These are phyloP conservation scores for Phalloptychus januarius DNA, from an alignment of 2,797 vertebrate species.

Conservation along the genomic window DNA sequence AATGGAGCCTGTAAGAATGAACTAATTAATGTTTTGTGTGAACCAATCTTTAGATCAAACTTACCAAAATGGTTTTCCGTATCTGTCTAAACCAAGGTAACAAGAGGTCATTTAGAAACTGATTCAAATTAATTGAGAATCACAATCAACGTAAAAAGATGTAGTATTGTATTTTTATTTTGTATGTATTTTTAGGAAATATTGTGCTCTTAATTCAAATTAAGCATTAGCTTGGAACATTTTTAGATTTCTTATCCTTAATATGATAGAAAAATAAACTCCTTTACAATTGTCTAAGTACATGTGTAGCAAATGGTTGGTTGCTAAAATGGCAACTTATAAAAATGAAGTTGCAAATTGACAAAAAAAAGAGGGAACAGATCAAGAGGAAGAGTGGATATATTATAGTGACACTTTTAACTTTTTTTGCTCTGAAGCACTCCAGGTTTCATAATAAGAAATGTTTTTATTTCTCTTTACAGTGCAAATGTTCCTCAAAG, in stretches of 20 bases:
- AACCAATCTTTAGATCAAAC: neutral
- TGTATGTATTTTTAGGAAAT: neutral
- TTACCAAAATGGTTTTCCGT: neutral
- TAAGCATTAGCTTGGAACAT: neutral
- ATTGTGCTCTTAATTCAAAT: neutral
- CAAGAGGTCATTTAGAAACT: neutral
- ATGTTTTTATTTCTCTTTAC: constrained; percentile 33
- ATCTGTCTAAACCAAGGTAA: neutral
- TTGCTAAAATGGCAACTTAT: neutral
- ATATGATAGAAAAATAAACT: neutral
- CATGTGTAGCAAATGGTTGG: neutral
- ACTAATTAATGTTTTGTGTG: neutral
- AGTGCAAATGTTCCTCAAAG: constrained; percentile 33
- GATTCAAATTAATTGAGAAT: neutral
- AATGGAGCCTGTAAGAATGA: neutral
- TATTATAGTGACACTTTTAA: neutral
- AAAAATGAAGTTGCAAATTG: neutral
- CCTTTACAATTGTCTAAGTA: neutral
- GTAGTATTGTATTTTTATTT: too few relatives aligned
- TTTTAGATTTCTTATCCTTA: neutral
- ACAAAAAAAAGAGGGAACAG: neutral
- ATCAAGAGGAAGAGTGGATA: neutral
- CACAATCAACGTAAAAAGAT: neutral
- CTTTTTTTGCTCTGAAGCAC: neutral
- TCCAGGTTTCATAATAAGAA: neutral